These are phyloP conservation scores for Orycteropus afer DNA, from an alignment of 2,113 vertebrate species.

Conservation along the genomic window DNA sequence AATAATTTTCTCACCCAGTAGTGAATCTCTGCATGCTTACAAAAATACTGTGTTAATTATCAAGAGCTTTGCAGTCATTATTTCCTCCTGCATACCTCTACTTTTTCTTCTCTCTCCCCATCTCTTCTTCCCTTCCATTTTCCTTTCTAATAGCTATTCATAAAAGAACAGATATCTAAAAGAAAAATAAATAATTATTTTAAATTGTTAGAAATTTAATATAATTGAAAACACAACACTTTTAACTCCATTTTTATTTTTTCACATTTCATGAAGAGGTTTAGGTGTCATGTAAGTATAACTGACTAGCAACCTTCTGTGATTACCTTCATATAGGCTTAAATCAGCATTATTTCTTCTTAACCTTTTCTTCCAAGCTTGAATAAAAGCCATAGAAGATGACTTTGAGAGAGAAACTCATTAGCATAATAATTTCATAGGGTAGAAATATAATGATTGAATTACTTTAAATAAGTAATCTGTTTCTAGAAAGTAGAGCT, in stretches of 20 bases:
- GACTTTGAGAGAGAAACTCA: conserved; percentile 6
- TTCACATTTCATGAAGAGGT: not conserved
- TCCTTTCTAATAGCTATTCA: not conserved
- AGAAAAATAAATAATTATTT: not conserved
- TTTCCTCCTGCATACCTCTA: not conserved
- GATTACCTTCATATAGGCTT: not conserved
- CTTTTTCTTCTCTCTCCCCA: not conserved
- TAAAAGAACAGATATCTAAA: not conserved
- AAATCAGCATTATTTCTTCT: conserved; percentile 26
- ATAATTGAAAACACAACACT: not conserved
- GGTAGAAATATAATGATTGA: not conserved
- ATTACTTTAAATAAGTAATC: conserved; percentile 37
- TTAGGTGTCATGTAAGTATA: not conserved
- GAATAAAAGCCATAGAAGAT: conserved; percentile 41
- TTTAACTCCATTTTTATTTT: not conserved
- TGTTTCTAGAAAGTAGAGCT: conserved; percentile 35
- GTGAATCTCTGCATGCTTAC: not conserved
- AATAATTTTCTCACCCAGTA: not conserved
- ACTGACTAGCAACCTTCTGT: not conserved
- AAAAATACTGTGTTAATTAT: not conserved
- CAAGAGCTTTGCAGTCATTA: not conserved
- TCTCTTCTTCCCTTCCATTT: not conserved
- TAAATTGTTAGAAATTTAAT: not conserved
- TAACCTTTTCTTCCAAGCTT: conserved; percentile 30
- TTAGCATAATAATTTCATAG: conserved; percentile 32